Evolutionary conservation across 2,113 vertebrate genomes (phyloP), one percentile per base, ranked within the genome.

Genomic region (Columbina picui): DNA sequence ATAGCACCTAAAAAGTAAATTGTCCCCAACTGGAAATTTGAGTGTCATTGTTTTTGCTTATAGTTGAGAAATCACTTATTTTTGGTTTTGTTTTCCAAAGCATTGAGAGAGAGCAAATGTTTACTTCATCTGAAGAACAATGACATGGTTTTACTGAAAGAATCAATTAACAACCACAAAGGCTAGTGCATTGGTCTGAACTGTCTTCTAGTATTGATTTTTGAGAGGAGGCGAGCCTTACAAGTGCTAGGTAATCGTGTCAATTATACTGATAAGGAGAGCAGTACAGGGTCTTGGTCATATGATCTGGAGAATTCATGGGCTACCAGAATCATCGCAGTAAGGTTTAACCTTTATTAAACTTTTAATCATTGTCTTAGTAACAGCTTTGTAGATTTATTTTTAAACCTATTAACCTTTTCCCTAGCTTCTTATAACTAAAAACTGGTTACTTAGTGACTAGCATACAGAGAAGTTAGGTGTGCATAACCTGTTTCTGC

Each of bases 191-290:
- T 29, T 80, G 59, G n/a, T 77, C 47, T 56, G 68, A 94, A 85
- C 86, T 94, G 47, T 85, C 52, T 71, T 21, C 32, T 90, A 34
- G 27, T 63, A 68, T 71, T 87, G 85, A 95, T 87, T 95, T 95
- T 65, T 87, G 83, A 88, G 81, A 79, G 63, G 69, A 94, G 38
- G 85, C 64, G 61, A 84, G 41, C 21, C 52, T 81, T 59, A 73
- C 43, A 94, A 93, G 39, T 84, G 75, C 25, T 65, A 80, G 32
- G 63, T 74, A 94, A 80, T 27, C 3, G 14, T 85, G 61, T 83
- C 45, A 85, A 52, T 55, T 80, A 6, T 43, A 75, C 71, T 87
- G 83, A 61, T 85, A 81, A 83, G 43, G 43, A 69, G 12, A 77
- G 22, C 14, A 59, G 29, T 65, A 50, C 23, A 61, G 45, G 74